These are phyloP conservation scores for Casuarius casuarius DNA, from an alignment of 2,113 vertebrate genomes.

Conservation along the genomic window DNA sequence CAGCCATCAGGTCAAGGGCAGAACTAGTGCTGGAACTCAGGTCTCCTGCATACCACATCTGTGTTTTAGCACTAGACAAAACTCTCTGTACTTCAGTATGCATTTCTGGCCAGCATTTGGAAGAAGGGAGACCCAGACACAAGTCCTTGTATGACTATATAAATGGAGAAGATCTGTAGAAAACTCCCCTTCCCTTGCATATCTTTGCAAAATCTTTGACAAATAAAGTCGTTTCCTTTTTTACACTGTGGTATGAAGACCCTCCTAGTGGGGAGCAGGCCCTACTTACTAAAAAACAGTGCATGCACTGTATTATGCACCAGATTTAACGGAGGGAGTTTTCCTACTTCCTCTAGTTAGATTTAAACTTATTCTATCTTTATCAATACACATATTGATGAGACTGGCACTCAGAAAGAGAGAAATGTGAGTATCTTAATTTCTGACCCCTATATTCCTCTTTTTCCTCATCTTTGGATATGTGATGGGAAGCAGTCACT, in stretches of 20 bases:
- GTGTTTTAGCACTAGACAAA: background rate
- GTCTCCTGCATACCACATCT: background rate
- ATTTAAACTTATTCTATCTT: background rate
- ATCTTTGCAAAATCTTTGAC: background rate
- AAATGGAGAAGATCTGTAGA: background rate
- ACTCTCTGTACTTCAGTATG: background rate
- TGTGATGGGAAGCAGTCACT: background rate
- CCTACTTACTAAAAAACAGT: rapidly evolving
- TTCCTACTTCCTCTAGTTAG: background rate
- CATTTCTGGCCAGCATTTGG: background rate
- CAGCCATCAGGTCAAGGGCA: background rate
- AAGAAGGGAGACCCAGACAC: background rate
- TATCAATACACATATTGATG: rapidly evolving
- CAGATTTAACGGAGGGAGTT: background rate
- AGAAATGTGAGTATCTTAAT: background rate
- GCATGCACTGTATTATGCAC: rapidly evolving
- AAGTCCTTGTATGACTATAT: background rate
- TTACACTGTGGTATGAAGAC: background rate
- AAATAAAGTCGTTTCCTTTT: background rate
- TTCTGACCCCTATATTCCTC: background rate
- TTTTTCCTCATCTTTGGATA: background rate
- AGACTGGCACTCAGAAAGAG: background rate
- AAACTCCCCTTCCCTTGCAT: background rate
- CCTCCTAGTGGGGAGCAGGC: background rate
- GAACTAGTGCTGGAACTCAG: background rate